These are phyloP conservation scores for Bombus consobrinus DNA, from an alignment of 1,140 invertebrate genomes.

Conservation along the genomic window DNA sequence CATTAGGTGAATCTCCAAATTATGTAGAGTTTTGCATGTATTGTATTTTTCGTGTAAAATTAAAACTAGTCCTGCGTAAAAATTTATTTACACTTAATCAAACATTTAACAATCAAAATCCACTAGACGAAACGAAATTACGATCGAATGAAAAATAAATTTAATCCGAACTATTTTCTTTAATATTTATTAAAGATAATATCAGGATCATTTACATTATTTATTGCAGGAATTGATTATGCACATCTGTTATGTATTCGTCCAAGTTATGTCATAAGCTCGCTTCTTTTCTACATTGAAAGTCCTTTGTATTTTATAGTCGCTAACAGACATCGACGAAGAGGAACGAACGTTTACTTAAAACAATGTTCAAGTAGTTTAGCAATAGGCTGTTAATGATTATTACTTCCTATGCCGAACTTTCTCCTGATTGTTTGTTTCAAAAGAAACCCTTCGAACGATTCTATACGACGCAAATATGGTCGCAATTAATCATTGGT, in stretches of 20 bases:
- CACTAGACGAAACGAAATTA: no score
- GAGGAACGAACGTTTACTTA: not conserved
- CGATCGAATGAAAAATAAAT: no score
- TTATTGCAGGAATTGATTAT: not conserved
- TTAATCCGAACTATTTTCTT: no score
- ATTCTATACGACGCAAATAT: not conserved
- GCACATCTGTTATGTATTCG: not conserved
- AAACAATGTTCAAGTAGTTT: not conserved
- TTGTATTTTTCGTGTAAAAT: no score
- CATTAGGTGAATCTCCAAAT: no score
- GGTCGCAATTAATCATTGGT: no score
- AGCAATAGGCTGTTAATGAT: not conserved
- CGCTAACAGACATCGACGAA: not conserved
- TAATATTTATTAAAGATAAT: not conserved
- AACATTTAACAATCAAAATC: no score
- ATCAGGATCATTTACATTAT: not conserved
- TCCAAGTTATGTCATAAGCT: rapidly evolving
- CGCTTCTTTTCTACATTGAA: not conserved
- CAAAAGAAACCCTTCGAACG: not conserved
- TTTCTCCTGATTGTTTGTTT: not conserved
- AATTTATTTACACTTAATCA: no score
- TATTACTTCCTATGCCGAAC: not conserved
- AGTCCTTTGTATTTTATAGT: not conserved
- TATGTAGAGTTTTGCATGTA: not conserved
- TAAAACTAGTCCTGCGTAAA: no score